Conservation (phyloP, 1,140 invertebrate species). For the Drosophila albomicans region DNA sequence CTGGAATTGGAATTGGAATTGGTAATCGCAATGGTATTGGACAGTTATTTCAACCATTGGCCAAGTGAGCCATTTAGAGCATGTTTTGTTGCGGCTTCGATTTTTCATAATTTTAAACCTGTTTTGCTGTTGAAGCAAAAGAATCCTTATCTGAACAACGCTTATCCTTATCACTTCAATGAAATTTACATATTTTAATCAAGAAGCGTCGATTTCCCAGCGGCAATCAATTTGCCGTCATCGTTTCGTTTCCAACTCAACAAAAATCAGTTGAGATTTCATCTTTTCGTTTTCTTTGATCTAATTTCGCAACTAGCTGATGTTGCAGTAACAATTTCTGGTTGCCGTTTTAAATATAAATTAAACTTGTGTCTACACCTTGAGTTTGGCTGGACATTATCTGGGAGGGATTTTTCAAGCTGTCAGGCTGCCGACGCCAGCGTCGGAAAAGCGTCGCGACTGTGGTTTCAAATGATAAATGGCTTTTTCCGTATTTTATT, state of each 20-base stretch:
- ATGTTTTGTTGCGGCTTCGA: slow-evolving; percentile 2
- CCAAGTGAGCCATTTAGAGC: slow-evolving; percentile 17
- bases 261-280: slow-evolving; percentile 26
- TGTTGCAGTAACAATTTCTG: slow-evolving; percentile 3
- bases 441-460: slow-evolving; percentile 26
- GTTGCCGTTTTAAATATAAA: slow-evolving; percentile 20
- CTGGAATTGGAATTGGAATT: slow-evolving; percentile 14
- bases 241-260: slow-evolving; percentile 16
- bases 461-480: slow-evolving; percentile 59
- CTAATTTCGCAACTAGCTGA: slow-evolving; percentile 14
- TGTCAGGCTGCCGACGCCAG: slow-evolving; percentile 30
- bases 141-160: neutral
- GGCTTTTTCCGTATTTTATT: slow-evolving; percentile 25
- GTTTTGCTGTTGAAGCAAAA: neutral
- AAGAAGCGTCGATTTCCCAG: slow-evolving; percentile 42
- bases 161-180: slow-evolving; percentile 21
- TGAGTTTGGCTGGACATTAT: slow-evolving; percentile 13
- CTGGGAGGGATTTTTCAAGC: slow-evolving; percentile 28
- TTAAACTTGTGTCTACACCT: slow-evolving; percentile 26
- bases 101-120: slow-evolving; percentile 31
- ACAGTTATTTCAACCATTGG: slow-evolving; percentile 18
- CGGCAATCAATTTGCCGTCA: slow-evolving; percentile 38
- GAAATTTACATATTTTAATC: slow-evolving; percentile 55
- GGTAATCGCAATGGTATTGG: slow-evolving; percentile 15
- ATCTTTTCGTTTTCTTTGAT: slow-evolving; percentile 28